Base-by-base conservation (phyloP, 2,888 invertebrate species). In the Amiota mariae region DNA sequence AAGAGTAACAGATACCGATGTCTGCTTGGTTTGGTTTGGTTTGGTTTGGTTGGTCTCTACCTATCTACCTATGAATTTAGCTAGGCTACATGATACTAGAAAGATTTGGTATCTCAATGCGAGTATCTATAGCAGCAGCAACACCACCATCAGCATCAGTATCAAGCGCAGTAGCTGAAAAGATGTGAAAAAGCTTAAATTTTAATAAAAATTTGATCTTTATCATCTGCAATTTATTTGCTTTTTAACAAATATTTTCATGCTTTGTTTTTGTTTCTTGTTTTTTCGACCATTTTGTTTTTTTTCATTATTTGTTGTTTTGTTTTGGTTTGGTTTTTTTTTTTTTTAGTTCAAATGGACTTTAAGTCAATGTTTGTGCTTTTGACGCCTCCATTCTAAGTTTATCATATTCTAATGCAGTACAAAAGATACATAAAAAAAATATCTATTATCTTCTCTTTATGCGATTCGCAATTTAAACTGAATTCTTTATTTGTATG, bases 171-270 rank as follows among this genome's bases (percentile, higher is more conserved):
- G 84, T 84, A 84, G 84, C 84, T 76, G 78, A 71, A 76, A 68
- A 81, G 85, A 85, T 84, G 84, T 84, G 85, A 84, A 84, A 84
- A 85, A 84, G 84, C 84, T 84, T 84, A 84, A 84, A 85, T 85
- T 85, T 85, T 85, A 84, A 85, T 84, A 85, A 84, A 86, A 86
- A 84, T 82, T 80, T 82, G 82, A 85, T 86, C 79, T 77, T 86
- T 85, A 85, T 86, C 86, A 78, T 64, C 76, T 73, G 81, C 81
- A 79, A 83, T 80, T 85, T 85, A 83, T 85, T 85, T 85, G 80
- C 77, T 77, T 79, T 78, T 79, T 80, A 81, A 82, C 82, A 84
- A 85, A 85, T 82, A 73, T 82, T 81, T 82, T 81, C 76, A 79
- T 79, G 78, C 77, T 77, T 76, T 73, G 76, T 73, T 74, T 36